Evolutionary conservation across 2,888 invertebrate species (phyloP), one percentile per base, ranked within the genome.

Genomic region (Melikaiella ostensackeni): DNA sequence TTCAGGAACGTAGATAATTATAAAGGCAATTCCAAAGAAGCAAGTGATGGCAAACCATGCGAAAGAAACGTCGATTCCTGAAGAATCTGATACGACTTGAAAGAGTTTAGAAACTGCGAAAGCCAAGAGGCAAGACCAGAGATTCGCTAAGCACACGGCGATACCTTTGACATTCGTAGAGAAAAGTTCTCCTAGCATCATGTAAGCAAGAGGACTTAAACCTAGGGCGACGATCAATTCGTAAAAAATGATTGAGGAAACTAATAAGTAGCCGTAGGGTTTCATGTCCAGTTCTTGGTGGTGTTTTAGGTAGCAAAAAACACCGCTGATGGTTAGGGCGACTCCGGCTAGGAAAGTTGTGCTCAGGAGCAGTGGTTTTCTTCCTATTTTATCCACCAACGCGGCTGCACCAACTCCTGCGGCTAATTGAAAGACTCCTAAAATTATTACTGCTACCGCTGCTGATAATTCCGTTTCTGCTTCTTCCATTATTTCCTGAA

Each of bases 61-160:
- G 89, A 95, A 95, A 80, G 94, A 94, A 86, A 94, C 93, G 89
- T 94, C 94, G 84, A 94, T 93, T 62, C 94, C 94, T 78, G 92
- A 93, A 4, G 89, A 88, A 84, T 94, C 94, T 83, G 92, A 92
- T 77, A 95, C 90, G 42, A 93, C 92, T 82, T 94, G 94, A 81
- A 94, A 94, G 78, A 93, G 92, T 87, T 94, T 94, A 0, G 93
- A 93, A 0, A 94, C 93, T 9, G 92, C 80, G 82, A 95, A 94
- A 50, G 93, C 93, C 66, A 94, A 87, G 0, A 93, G 83, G 30
- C 94, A 94, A 0, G 93, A 93, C 81, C 93, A 89, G 85, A 94
- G 92, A 0, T 94, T 94, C 0, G 93, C 93, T 4, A 93, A 82
- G 5, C 94, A 94, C 0, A 94, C 94, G 0, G 95, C 94, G 0